These are phyloP conservation scores for Tapirus terrestris DNA, from an alignment of 2,113 vertebrate species.

Conservation along the genomic window DNA sequence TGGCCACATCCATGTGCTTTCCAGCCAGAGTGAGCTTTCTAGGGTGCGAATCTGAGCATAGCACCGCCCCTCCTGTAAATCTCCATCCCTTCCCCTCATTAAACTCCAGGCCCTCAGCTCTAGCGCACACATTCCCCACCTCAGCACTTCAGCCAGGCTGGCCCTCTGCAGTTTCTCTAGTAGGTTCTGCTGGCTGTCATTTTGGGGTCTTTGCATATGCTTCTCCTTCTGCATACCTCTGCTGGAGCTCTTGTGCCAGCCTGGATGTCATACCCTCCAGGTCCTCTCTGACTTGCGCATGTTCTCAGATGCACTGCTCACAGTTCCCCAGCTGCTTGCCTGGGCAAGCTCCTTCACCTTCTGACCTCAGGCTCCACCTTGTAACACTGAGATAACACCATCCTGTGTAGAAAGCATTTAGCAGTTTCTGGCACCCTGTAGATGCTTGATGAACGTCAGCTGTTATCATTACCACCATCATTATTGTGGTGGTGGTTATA, in stretches of 20 bases:
- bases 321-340: background rate
- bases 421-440: background rate
- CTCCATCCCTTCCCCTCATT: background rate
- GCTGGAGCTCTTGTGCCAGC: background rate
- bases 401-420: background rate
- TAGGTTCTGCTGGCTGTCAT: background rate
- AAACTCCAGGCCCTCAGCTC: background rate
- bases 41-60: background rate
- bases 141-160: background rate
- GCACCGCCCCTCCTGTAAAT: background rate
- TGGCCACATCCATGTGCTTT: background rate
- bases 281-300: background rate
- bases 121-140: background rate
- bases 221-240: background rate
- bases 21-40: background rate
- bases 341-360: background rate
- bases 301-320: background rate
- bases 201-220: background rate
- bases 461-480: fast-evolving
- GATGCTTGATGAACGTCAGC: background rate
- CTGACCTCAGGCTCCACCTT: background rate
- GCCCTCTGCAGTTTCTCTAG: background rate
- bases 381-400: fast-evolving
- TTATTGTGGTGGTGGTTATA: fast-evolving
- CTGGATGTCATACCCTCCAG: background rate